Evolutionary conservation across 2,797 vertebrate species (phyloP).

Genomic region (Anguilla anguilla): DNA sequence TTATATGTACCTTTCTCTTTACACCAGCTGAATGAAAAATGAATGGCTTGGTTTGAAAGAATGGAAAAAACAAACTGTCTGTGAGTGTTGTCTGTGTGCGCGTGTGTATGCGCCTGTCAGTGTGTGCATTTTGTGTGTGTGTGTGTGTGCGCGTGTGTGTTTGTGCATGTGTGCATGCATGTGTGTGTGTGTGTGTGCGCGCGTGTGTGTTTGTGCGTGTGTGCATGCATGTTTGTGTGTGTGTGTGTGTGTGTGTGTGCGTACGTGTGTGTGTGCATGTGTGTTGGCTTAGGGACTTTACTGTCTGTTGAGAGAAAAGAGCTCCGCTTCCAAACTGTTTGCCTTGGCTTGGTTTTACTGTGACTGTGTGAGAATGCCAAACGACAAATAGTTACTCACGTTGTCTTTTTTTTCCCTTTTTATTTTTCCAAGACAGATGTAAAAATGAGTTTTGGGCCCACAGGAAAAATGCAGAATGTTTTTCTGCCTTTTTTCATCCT

Average conservation of each 20-base stretch:
- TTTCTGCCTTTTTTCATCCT: conserved; percentile 15
- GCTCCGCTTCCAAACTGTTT: conserved; percentile 17
- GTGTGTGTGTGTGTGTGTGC: neutral
- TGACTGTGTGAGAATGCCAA: conserved; percentile 13
- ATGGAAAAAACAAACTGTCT: neutral
- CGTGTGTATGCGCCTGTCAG: neutral
- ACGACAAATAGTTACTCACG: neutral
- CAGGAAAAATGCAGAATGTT: conserved; percentile 3
- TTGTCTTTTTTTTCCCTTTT: neutral
- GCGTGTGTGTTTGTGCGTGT: too few relatives aligned
- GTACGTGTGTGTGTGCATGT: conserved; percentile 2
- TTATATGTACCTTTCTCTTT: neutral
- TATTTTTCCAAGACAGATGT: conserved; percentile 11
- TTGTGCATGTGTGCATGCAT: too few relatives aligned
- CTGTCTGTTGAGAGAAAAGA: neutral
- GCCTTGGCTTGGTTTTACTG: neutral
- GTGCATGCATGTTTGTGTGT: neutral
- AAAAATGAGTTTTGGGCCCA: conserved; percentile 9
- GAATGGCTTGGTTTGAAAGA: neutral
- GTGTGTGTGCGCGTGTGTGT: too few relatives aligned
- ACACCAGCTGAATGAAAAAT: neutral
- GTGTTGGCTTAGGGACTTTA: neutral
- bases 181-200: neutral
- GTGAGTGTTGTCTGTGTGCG: neutral
- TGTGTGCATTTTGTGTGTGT: neutral